Percentiles rank a stretch among this genome's conserved stretches.
phyloP scores from a whole-genome alignment of 2,113 vertebrate species.

The Todiramphus chloris region DNA sequence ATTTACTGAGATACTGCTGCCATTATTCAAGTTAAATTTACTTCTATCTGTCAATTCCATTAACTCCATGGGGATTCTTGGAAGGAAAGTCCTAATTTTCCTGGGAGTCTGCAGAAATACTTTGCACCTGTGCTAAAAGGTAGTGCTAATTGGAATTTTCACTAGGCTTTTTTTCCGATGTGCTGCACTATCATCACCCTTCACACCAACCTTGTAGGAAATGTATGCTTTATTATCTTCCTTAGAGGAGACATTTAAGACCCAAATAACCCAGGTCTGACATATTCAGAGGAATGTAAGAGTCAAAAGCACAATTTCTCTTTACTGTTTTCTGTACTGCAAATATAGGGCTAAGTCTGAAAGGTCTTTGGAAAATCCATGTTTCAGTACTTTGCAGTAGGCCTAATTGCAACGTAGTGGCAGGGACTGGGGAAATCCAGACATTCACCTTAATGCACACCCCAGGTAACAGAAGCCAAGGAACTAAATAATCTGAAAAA shows the following conservation, averaged over 20 bases:
- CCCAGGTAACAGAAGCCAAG: neutral
- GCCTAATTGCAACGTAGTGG: neutral
- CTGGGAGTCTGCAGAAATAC: neutral
- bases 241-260: neutral
- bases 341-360: neutral
- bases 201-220: neutral
- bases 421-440: neutral
- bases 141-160: neutral
- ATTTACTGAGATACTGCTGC: neutral
- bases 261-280: neutral
- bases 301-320: neutral
- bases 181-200: neutral
- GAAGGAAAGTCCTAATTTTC: neutral
- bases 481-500: neutral
- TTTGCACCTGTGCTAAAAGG: neutral
- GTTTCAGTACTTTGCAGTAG: neutral
- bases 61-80: neutral
- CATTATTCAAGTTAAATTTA: neutral
- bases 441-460: neutral
- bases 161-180: neutral
- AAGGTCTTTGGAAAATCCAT: neutral
- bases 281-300: neutral
- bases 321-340: neutral
- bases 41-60: neutral
- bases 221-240: neutral